These are phyloP conservation scores for Sericinus montela DNA, from an alignment of 2,888 invertebrate genomes.

Conservation along the genomic window DNA sequence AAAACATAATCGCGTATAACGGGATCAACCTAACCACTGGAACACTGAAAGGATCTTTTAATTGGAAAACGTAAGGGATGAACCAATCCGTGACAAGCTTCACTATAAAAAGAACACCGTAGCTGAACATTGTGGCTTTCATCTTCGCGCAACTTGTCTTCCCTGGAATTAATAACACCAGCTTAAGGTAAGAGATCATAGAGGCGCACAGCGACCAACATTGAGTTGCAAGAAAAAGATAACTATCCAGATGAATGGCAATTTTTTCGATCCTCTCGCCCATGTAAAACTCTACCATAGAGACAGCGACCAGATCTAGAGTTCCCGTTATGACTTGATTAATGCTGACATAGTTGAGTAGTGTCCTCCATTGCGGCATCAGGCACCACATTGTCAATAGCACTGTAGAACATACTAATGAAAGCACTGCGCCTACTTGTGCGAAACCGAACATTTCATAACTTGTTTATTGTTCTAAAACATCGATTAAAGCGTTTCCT, in stretches of 20 bases:
- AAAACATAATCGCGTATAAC: conserved; percentile 13
- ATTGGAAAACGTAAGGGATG: conserved; percentile 6
- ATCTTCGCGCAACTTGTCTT: conserved; percentile 24
- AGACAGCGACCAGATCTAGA: conserved; percentile 16
- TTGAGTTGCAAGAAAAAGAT: conserved; percentile 15
- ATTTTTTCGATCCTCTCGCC: not conserved
- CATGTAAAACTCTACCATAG: not conserved
- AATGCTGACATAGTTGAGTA: conserved; percentile 27
- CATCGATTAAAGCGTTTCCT: no score
- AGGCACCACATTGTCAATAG: conserved; percentile 24
- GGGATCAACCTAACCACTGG: conserved; percentile 3
- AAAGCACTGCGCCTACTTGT: conserved; percentile 2
- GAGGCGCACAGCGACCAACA: conserved; percentile 26
- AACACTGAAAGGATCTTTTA: not conserved
- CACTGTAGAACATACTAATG: conserved; percentile 20
- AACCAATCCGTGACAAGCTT: conserved; percentile 13
- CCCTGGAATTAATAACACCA: conserved; percentile 23
- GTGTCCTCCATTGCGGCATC: conserved; percentile 25
- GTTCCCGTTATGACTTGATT: conserved; percentile 26
- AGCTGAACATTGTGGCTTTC: conserved; percentile 17
- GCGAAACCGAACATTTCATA: not conserved
- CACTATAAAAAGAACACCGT: conserved; percentile 8
- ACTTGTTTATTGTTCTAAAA: not conserved
- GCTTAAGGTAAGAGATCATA: conserved; percentile 22
- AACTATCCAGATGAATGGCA: not conserved